Evolutionary conservation across 2,888 invertebrate genomes (phyloP).

Genomic region (Isoperla grammatica): DNA sequence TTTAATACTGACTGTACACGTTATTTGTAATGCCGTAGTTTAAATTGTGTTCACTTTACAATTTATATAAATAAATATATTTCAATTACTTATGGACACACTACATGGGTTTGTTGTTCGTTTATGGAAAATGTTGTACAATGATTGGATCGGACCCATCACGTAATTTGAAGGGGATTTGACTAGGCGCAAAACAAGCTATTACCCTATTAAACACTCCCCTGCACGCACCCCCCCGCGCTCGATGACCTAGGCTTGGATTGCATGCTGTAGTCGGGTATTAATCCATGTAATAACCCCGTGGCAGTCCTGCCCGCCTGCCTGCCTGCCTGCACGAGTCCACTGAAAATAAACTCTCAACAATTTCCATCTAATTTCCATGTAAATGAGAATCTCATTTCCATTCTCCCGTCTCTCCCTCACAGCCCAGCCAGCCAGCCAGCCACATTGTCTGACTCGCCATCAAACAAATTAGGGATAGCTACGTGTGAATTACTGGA

Average conservation of each 20-base stretch:
- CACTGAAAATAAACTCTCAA: constrained; percentile 25
- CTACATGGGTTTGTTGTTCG: too few relatives aligned
- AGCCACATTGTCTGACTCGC: constrained; percentile 16
- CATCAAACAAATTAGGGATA: constrained; percentile 15
- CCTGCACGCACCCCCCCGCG: constrained; percentile 12
- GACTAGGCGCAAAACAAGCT: constrained; percentile 28
- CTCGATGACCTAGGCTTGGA: constrained; percentile 23
- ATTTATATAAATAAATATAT: too few relatives aligned
- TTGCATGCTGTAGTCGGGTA: constrained; percentile 22
- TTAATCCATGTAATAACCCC: constrained; percentile 28
- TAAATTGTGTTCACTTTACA: too few relatives aligned
- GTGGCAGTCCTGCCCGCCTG: neutral
- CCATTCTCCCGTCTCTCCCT: constrained; percentile 8
- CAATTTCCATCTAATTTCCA: constrained; percentile 31
- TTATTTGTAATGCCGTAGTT: too few relatives aligned
- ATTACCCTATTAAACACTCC: constrained; percentile 22
- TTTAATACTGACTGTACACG: too few relatives aligned
- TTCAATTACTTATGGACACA: too few relatives aligned
- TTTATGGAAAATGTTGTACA: too few relatives aligned
- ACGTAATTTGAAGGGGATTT: constrained; percentile 18
- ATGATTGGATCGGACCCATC: too few relatives aligned
- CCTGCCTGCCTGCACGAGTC: neutral
- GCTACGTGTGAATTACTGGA: neutral
- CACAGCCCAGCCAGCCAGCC: neutral
- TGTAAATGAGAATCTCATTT: constrained; percentile 29